Percentiles rank a stretch among this genome's conserved stretches.
These are phyloP conservation scores for Zosterops borbonicus DNA, from an alignment of 2,113 vertebrate genomes.

Conservation along the genomic window DNA sequence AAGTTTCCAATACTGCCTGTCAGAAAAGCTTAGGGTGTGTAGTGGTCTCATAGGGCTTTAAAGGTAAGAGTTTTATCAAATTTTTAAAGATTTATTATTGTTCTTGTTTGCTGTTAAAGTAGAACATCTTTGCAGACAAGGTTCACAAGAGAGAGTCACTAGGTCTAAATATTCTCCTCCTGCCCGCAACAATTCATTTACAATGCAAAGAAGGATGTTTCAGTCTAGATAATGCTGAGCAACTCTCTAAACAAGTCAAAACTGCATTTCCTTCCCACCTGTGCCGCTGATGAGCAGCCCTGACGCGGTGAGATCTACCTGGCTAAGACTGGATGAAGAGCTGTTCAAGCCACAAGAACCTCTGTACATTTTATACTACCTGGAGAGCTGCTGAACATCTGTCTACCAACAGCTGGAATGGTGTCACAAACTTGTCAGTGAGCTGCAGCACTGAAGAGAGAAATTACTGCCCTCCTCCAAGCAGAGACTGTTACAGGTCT, in stretches of 20 bases:
- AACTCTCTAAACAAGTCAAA: not conserved
- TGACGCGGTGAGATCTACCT: not conserved
- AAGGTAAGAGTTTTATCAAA: not conserved
- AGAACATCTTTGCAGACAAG: not conserved
- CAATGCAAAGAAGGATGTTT: not conserved
- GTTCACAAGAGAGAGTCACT: not conserved
- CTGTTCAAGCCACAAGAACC: not conserved
- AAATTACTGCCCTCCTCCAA: rapidly evolving
- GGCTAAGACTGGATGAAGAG: not conserved
- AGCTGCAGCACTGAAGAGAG: not conserved
- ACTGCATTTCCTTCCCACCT: not conserved
- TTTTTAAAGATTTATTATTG: not conserved
- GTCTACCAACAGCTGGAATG: not conserved
- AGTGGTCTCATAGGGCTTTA: not conserved
- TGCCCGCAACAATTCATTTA: not conserved
- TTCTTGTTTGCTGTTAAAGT: not conserved
- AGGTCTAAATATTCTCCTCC: not conserved
- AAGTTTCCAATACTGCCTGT: not conserved
- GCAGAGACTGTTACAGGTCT: not conserved
- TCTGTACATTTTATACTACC: not conserved
- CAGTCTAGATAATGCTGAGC: not conserved
- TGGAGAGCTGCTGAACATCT: not conserved
- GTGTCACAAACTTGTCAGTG: not conserved
- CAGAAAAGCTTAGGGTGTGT: not conserved
- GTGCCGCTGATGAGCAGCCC: not conserved